Conservation (phyloP, 2,113 vertebrate genomes). For the Zeus faber region DNA sequence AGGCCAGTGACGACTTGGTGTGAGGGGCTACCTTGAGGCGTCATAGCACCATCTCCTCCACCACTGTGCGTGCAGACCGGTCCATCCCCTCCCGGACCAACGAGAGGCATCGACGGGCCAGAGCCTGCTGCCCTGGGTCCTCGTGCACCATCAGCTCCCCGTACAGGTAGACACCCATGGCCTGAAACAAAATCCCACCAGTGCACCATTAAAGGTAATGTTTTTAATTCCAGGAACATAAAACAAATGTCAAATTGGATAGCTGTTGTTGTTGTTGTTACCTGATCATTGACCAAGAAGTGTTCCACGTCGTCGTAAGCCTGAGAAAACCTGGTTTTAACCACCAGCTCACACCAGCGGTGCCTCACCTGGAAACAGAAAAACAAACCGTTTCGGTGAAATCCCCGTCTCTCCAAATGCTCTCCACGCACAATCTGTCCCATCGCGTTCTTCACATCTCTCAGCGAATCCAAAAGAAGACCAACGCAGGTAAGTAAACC, state of each 20-base stretch:
- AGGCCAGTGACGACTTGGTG: neutral
- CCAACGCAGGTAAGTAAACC: neutral
- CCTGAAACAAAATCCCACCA: constrained; percentile 72
- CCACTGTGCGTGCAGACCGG: constrained; percentile 79
- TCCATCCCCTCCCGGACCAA: constrained; percentile 84
- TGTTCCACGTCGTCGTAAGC: constrained; percentile 82
- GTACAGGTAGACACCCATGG: constrained; percentile 96
- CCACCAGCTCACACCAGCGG: constrained; percentile 93
- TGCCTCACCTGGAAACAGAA: constrained; percentile 80
- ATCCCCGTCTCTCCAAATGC: too few relatives aligned
- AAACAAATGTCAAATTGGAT: too few relatives aligned
- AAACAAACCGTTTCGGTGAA: too few relatives aligned
- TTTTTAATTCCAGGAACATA: too few relatives aligned
- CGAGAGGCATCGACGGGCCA: constrained; percentile 84
- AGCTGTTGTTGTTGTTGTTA: too few relatives aligned
- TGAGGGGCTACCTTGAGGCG: constrained; percentile 62
- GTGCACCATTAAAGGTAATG: too few relatives aligned
- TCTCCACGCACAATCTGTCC: too few relatives aligned
- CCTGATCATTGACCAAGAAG: constrained; percentile 89
- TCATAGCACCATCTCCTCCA: constrained; percentile 92
- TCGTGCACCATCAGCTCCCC: constrained; percentile 96
- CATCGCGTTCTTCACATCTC: neutral
- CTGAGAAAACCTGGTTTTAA: constrained; percentile 79
- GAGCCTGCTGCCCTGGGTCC: constrained; percentile 83
- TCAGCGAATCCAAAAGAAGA: neutral